phyloP scores from a whole-genome alignment of 2,797 vertebrate genomes.

The Acropternis orthonyx region DNA sequence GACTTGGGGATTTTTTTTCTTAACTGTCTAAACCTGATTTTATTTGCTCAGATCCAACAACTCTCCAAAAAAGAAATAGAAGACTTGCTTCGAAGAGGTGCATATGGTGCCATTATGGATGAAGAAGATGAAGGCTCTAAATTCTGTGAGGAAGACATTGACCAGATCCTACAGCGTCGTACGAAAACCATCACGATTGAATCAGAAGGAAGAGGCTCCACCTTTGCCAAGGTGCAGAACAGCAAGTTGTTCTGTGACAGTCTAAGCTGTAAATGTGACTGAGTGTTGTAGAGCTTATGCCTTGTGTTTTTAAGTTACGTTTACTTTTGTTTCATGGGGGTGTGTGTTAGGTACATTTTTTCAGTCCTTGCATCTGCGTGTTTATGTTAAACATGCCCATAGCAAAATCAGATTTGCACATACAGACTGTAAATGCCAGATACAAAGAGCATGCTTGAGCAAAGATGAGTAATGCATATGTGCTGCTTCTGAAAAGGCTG shows the following conservation, averaged over 20 bases:
- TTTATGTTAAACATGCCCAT: fast-evolving
- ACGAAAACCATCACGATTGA: slow-evolving; percentile 99
- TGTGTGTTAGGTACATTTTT: not conserved
- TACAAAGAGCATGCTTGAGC: not conserved
- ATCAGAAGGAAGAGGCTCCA: slow-evolving; percentile 95
- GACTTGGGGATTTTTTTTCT: not conserved
- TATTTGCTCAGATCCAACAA: slow-evolving; percentile 84
- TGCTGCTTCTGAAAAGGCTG: not conserved
- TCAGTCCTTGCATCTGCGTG: not conserved
- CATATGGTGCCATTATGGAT: slow-evolving; percentile 98
- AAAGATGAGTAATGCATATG: not conserved
- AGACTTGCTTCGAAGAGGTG: slow-evolving; percentile 91
- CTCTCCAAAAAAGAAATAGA: slow-evolving; percentile 98
- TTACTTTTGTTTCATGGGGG: not conserved
- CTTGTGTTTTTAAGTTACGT: not conserved
- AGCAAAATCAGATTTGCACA: not conserved
- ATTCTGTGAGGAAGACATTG: slow-evolving; percentile 98
- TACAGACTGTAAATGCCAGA: not conserved
- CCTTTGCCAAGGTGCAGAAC: slow-evolving; percentile 90
- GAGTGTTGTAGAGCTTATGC: not conserved
- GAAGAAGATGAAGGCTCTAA: slow-evolving; percentile 98
- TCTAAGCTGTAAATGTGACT: not conserved
- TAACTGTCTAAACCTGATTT: not conserved
- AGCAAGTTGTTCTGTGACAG: not conserved
- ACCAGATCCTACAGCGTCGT: slow-evolving; percentile 95